Percentiles rank a stretch among this genome's conserved stretches.
Conservation (phyloP, 2,888 invertebrate species). For the Drosophila buzzatii region DNA sequence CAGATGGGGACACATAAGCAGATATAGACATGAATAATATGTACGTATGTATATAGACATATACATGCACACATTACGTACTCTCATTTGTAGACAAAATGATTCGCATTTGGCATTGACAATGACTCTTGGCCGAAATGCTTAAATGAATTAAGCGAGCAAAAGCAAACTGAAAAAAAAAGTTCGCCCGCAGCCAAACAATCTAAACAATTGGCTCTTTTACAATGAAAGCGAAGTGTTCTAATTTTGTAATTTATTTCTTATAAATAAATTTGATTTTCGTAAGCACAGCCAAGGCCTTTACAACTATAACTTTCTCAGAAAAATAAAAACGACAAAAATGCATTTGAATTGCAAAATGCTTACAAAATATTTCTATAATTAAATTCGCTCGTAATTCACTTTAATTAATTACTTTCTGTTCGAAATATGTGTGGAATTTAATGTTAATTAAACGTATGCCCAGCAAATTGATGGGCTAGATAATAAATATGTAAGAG, state of each 20-base stretch:
- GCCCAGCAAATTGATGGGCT: background rate
- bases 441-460: conserved; percentile 44
- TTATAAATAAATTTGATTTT: conserved; percentile 46
- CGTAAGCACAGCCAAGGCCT: conserved; percentile 50
- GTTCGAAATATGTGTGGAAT: conserved; percentile 37
- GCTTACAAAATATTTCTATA: conserved; percentile 37
- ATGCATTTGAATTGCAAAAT: conserved; percentile 27
- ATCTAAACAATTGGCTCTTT: conserved; percentile 22
- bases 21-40: conserved; percentile 13
- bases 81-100: conserved; percentile 60
- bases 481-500: background rate
- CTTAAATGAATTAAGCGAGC: conserved; percentile 40
- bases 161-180: conserved; percentile 10
- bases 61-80: conserved; percentile 12
- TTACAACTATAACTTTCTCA: conserved; percentile 42
- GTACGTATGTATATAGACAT: conserved; percentile 3
- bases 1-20: conserved; percentile 64
- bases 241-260: conserved; percentile 47
- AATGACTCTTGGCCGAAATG: conserved; percentile 68
- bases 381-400: conserved; percentile 28
- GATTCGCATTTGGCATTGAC: conserved; percentile 79
- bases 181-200: background rate
- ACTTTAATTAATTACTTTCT: conserved; percentile 41
- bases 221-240: conserved; percentile 56
- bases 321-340: conserved; percentile 5